Evolutionary conservation across 2,797 vertebrate species (phyloP).

Genomic region (Lophius americanus): DNA sequence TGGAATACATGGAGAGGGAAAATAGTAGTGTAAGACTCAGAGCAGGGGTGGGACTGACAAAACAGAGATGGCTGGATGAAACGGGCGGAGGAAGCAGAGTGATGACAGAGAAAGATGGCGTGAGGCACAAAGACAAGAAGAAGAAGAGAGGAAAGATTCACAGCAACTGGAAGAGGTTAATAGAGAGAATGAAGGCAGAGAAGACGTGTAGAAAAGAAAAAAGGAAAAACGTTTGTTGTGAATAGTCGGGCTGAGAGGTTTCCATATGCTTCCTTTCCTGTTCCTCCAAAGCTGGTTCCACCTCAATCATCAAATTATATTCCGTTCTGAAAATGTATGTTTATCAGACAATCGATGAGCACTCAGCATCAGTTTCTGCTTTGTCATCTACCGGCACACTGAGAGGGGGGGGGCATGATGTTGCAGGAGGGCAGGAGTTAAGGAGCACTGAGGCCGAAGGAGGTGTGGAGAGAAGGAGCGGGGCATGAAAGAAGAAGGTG

Average conservation of each 20-base stretch:
- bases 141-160: conserved; percentile 2
- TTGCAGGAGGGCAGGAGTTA: conserved; percentile 2
- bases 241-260: background rate
- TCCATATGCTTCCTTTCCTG: background rate
- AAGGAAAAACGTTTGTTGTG: background rate
- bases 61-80: conserved; percentile 15
- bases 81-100: conserved; percentile 8
- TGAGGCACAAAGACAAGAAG: conserved; percentile 23
- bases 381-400: conserved; percentile 41
- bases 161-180: background rate
- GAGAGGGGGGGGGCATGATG: too few relatives aligned
- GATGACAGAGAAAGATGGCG: background rate
- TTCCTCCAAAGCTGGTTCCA: background rate
- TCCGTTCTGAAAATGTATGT: conserved; percentile 15
- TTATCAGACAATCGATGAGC: conserved; percentile 61
- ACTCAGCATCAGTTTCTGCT: conserved; percentile 57
- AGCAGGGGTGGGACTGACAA: conserved; percentile 6
- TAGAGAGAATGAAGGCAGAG: background rate
- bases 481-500: conserved; percentile 2
- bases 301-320: background rate
- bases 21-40: conserved; percentile 5
- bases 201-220: background rate
- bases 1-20: background rate
- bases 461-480: background rate
- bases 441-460: conserved; percentile 12